Conservation (phyloP, 2,113 vertebrate genomes). For the Sinocyclocheilus anophthalmus region DNA sequence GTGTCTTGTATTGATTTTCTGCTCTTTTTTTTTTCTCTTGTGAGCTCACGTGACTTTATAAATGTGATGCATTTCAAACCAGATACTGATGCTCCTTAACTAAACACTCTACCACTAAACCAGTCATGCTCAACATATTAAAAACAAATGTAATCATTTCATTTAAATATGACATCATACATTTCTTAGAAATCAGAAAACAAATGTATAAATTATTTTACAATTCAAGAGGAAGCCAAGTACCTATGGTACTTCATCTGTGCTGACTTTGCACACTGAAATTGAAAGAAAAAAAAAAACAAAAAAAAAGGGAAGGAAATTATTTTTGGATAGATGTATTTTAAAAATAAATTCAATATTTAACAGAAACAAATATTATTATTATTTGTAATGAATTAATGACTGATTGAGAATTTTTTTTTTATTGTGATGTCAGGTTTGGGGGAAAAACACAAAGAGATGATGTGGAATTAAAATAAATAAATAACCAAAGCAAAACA, state of each 20-base stretch:
- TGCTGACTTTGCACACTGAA: background rate
- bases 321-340: background rate
- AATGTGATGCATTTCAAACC: background rate
- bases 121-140: background rate
- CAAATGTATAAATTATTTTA: background rate
- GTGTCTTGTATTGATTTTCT: background rate
- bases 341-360: no score
- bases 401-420: no score
- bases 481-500: background rate
- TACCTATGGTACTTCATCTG: background rate
- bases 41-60: slow-evolving; percentile 5
- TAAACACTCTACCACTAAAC: background rate
- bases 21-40: background rate
- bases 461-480: background rate
- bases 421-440: no score
- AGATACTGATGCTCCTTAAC: background rate
- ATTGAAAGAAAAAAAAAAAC: no score
- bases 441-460: no score
- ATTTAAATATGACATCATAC: background rate
- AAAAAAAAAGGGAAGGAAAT: no score
- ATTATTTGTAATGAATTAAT: no score
- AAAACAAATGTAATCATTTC: background rate
- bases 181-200: no score
- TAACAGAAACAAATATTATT: no score
- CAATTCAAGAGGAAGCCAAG: background rate